Evolutionary conservation across 1,140 invertebrate species (phyloP).

Genomic region (Cataglyphis hispanica): DNA sequence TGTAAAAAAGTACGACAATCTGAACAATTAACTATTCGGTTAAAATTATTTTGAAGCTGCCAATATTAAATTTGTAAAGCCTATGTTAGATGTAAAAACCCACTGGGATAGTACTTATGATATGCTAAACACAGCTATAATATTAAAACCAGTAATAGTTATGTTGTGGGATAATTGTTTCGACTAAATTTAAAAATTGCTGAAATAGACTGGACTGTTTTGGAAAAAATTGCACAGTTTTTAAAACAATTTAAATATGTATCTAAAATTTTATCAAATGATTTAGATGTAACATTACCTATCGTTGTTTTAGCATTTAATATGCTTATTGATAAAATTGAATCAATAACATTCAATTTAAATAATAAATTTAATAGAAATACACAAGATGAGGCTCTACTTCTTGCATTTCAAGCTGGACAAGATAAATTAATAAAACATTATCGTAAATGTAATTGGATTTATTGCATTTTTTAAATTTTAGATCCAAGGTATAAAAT

Average conservation of each 20-base stretch:
- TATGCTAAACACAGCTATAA: conserved; percentile 19
- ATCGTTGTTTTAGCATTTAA: conserved; percentile 47
- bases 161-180: conserved; percentile 11
- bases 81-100: conserved; percentile 30
- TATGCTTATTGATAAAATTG: conserved; percentile 59
- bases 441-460: conserved; percentile 38
- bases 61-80: conserved; percentile 31
- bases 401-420: conserved; percentile 48
- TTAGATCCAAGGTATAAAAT: conserved; percentile 27
- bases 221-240: conserved; percentile 11
- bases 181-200: conserved; percentile 9
- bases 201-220: conserved; percentile 1
- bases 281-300: conserved; percentile 33
- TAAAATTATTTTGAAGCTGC: conserved; percentile 31
- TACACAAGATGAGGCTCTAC: conserved; percentile 40
- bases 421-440: conserved; percentile 46
- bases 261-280: conserved; percentile 5
- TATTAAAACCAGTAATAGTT: conserved; percentile 22
- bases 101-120: conserved; percentile 39
- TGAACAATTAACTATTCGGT: conserved; percentile 16
- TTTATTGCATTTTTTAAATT: conserved; percentile 23
- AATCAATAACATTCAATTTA: conserved; percentile 24
- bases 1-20: conserved; percentile 26
- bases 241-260: conserved; percentile 10
- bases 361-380: conserved; percentile 43